Conservation (phyloP, 2,797 vertebrate genomes). For the Denticeps clupeoides region DNA sequence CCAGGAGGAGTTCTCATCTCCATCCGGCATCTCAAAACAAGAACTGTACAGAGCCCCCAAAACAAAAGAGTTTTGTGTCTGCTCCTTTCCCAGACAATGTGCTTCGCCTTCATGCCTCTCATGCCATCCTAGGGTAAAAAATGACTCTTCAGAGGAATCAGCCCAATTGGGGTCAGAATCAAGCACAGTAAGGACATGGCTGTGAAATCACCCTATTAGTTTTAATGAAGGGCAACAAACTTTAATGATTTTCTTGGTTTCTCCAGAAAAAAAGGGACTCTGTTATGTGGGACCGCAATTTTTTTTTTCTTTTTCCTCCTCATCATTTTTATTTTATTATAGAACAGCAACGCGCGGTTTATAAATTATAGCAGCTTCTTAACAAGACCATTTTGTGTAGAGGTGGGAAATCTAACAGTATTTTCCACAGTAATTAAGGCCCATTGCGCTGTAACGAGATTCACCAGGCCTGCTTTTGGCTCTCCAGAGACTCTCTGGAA, state of each 20-base stretch:
- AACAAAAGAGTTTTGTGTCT: slow-evolving; percentile 35
- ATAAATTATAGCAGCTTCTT: slow-evolving; percentile 25
- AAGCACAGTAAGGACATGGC: too few species aligned
- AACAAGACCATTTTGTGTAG: slow-evolving; percentile 25
- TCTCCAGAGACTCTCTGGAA: slow-evolving; percentile 26
- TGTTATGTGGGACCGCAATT: too few species aligned
- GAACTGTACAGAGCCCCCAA: slow-evolving; percentile 13
- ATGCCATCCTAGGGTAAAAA: too few species aligned
- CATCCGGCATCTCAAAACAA: slow-evolving; percentile 32
- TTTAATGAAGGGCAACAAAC: too few species aligned
- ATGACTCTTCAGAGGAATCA: too few species aligned
- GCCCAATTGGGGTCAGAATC: too few species aligned
- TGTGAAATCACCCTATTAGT: too few species aligned
- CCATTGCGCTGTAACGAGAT: not conserved
- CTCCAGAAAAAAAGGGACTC: too few species aligned
- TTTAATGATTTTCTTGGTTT: too few species aligned
- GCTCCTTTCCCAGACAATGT: slow-evolving; percentile 6
- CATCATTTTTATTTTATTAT: slow-evolving; percentile 14
- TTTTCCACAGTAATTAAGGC: slow-evolving; percentile 32
- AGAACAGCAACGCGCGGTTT: slow-evolving; percentile 16
- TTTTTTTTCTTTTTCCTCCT: not conserved
- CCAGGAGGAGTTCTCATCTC: slow-evolving; percentile 27
- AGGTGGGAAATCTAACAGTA: slow-evolving; percentile 33
- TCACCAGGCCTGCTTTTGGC: slow-evolving; percentile 7
- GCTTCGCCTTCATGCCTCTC: slow-evolving; percentile 25